Evolutionary conservation across 37 sponge, comb jelly and placozoan species (phyloP).

Genomic region (Geodia barretti): DNA sequence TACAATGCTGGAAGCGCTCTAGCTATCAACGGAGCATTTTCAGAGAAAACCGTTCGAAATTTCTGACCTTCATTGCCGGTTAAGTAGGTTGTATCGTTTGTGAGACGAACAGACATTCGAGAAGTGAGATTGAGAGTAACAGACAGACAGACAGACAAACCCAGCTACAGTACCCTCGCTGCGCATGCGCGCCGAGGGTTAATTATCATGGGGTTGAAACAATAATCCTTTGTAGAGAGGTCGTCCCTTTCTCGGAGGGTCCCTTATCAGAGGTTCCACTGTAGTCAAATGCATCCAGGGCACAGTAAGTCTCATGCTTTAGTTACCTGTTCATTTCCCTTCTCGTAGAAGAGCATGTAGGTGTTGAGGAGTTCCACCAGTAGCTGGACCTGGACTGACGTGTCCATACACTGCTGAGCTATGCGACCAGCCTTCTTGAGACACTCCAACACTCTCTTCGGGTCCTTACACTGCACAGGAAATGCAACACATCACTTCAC

Average conservation of each 20-base stretch:
- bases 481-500: no score
- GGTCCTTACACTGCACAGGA: conserved; percentile 63
- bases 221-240: no score
- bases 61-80: no score
- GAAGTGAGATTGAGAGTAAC: no score
- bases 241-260: not conserved
- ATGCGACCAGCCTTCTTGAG: conserved; percentile 93
- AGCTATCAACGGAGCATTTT: no score
- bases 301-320: not conserved
- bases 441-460: conserved; percentile 93
- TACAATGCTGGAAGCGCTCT: no score
- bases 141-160: no score
- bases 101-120: no score
- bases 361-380: conserved; percentile 91
- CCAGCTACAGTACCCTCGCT: no score
- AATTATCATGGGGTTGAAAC: no score
- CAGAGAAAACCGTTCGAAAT: no score
- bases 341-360: conserved; percentile 91
- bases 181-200: not conserved
- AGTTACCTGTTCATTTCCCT: conserved; percentile 82
- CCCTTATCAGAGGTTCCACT: not conserved
- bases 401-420: conserved; percentile 98
- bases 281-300: not conserved
- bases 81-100: no score
- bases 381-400: conserved; percentile 88